These are phyloP conservation scores for Aphelenchoides avenae DNA, from an alignment of 1,140 invertebrate genomes.

Conservation along the genomic window DNA sequence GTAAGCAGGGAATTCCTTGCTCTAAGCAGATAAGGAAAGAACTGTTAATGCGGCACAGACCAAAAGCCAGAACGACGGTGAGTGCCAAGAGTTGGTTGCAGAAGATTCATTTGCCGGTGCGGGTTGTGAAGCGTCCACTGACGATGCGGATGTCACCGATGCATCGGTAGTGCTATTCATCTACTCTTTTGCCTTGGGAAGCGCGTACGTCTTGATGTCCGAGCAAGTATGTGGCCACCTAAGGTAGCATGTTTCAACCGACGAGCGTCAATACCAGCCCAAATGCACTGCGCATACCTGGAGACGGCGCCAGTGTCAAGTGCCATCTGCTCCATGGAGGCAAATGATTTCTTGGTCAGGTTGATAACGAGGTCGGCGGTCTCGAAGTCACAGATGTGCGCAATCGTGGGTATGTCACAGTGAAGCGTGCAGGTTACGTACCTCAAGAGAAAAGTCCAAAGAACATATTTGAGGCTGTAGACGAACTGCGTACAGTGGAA, in stretches of 20 bases:
- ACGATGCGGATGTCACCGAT: too few species aligned
- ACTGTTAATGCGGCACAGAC: too few species aligned
- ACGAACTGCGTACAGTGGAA: conserved; percentile 13
- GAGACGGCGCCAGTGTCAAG: conserved; percentile 55
- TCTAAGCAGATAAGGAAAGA: too few species aligned
- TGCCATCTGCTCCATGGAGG: conserved; percentile 52
- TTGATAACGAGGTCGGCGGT: conserved; percentile 56
- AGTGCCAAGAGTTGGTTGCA: too few species aligned
- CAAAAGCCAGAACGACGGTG: too few species aligned
- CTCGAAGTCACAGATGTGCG: conserved; percentile 51
- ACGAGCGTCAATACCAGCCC: not conserved
- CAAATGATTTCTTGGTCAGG: conserved; percentile 48
- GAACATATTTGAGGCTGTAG: too few species aligned
- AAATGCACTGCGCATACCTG: conserved; percentile 46
- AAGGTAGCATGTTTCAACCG: not conserved
- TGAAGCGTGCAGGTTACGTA: conserved; percentile 56
- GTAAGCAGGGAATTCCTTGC: too few species aligned
- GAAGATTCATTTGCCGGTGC: too few species aligned
- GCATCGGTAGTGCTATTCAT: too few species aligned
- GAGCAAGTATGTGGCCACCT: conserved; percentile 53
- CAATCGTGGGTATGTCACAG: conserved; percentile 55
- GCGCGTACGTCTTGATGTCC: conserved; percentile 53
- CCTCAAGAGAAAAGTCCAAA: conserved; percentile 28
- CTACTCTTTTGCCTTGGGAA: conserved; percentile 45
- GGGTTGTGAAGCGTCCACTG: too few species aligned